A percentile compares a stretch with the other conserved stretches of the same genome.
phyloP scores from a whole-genome alignment of 2,888 invertebrate species.

The Mylabris sibirica region DNA sequence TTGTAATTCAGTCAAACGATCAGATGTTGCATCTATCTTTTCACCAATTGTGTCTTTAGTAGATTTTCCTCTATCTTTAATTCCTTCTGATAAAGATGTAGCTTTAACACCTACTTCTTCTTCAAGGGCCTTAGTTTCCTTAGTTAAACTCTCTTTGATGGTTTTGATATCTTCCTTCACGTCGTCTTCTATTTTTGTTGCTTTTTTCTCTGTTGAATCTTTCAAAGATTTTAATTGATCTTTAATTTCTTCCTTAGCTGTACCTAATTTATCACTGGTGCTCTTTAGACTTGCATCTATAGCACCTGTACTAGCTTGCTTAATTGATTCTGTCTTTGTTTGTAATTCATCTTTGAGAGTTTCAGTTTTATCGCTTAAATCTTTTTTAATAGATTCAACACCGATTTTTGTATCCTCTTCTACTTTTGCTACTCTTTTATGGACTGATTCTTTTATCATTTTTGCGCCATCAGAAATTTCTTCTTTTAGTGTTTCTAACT shows the following conservation, averaged over 20 bases:
- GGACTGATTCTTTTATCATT: slow-evolving; percentile 32
- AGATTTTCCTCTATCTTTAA: neutral
- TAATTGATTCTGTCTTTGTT: neutral
- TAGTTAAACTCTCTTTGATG: neutral
- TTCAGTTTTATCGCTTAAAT: neutral
- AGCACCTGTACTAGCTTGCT: neutral
- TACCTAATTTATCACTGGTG: neutral
- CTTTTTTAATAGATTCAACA: neutral
- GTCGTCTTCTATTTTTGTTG: slow-evolving; percentile 11
- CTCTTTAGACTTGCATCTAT: neutral
- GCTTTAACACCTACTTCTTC: neutral
- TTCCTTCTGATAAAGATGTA: no score
- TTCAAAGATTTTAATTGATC: slow-evolving; percentile 15
- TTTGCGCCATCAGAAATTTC: slow-evolving; percentile 27
- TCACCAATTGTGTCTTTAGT: neutral
- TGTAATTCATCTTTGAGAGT: neutral
- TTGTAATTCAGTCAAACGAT: neutral
- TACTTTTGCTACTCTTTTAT: slow-evolving; percentile 45
- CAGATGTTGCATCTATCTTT: neutral
- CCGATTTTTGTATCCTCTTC: neutral
- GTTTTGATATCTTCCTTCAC: neutral
- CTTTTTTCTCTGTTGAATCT: slow-evolving; percentile 15
- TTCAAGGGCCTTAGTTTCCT: neutral
- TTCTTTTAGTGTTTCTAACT: neutral
- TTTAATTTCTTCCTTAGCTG: neutral